Evolutionary conservation across 2,113 vertebrate genomes (phyloP).

Genomic region (Atrichornis clamosus): DNA sequence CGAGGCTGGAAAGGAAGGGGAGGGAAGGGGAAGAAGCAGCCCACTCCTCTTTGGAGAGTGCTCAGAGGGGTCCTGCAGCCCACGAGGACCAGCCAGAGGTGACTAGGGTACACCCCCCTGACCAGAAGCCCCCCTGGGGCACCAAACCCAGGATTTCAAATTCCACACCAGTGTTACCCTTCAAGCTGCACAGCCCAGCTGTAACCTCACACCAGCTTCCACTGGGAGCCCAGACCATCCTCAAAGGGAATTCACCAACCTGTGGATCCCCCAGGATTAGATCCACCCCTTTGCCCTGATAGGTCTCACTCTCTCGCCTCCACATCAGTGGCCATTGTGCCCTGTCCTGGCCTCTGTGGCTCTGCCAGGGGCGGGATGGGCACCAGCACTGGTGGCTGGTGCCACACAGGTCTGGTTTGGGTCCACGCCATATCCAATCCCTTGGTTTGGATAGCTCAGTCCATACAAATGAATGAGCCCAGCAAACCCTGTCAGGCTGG

Average conservation of each 20-base stretch:
- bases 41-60: not conserved
- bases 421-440: not conserved
- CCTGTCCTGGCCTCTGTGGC: not conserved
- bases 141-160: fast-evolving
- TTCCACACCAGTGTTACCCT: not conserved
- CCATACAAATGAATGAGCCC: not conserved
- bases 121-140: not conserved
- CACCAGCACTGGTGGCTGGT: not conserved
- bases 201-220: not conserved
- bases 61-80: not conserved
- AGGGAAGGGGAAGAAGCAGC: not conserved
- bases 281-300: not conserved
- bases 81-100: not conserved
- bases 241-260: not conserved
- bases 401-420: not conserved
- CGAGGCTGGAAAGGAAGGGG: not conserved
- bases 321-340: fast-evolving
- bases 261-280: not conserved
- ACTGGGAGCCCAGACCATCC: not conserved
- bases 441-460: not conserved
- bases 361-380: not conserved
- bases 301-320: not conserved
- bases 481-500: not conserved
- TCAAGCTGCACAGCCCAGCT: not conserved
- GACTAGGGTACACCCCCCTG: not conserved